Base-by-base conservation (phyloP, 2,113 vertebrate genomes). In the Oophaga pumilio region DNA sequence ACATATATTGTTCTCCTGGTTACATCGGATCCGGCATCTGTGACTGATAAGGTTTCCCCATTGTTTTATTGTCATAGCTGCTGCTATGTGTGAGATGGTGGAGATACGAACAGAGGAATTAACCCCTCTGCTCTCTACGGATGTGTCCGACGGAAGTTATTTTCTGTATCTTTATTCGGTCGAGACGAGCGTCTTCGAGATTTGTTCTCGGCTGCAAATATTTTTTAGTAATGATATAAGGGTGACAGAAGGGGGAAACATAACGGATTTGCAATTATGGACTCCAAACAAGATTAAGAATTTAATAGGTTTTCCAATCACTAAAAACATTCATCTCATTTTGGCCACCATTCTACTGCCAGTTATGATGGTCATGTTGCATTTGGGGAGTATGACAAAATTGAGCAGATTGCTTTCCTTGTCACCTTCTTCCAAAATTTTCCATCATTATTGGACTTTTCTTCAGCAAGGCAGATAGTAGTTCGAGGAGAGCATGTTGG, bases 1-100 rank as follows among this genome's bases (percentile, higher is more conserved):
- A 86, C n/a, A 68, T 77, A 20, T 53, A 86, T 86, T 86, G 85
- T 86, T 86, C 76, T 68, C 76, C 49, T 11, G 57, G 43, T 26
- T 66, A 28, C 49, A 20, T 22, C 57, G 8, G 26, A 24, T 77
- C 69, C 49, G 68, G 59, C 85, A 86, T 86, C 85, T 86, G 85
- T 52, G 43, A 52, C 43, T 12, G 71, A 77, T 78, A 64, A 66
- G 74, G 59, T 77, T 66, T 66, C 12, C 49, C 76, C 76, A 79
- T 86, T 86, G 76, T 86, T 80, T 83, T 83, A 83, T 56, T 68
- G 50, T 68, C 17, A 14, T 52, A 53, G 81, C 76, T 68, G 85
- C 2, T 33, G 60, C 85, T 86, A 79, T 79, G 69, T 79, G 43
- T 86, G 52, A 79, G 76, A 79, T 33, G n/a, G 9, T 60, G 10